phyloP scores from a whole-genome alignment of 2,113 vertebrate species.

The Lontra canadensis region DNA sequence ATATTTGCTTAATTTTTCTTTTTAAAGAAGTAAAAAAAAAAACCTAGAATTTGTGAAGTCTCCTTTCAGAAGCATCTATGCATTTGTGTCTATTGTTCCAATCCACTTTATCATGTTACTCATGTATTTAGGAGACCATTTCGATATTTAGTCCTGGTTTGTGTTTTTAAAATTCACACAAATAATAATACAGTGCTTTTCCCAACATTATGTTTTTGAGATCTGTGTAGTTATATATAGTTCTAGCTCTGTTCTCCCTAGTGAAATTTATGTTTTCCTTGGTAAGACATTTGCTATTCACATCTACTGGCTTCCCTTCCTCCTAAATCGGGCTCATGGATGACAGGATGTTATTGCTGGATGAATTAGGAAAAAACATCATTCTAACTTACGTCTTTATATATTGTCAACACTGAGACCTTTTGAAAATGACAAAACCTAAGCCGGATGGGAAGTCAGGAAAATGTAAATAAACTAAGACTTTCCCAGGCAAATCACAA shows the following conservation, averaged over 20 bases:
- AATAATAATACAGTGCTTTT: neutral
- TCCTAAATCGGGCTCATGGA: neutral
- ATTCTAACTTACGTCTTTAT: neutral
- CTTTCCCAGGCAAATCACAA: neutral
- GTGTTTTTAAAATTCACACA: neutral
- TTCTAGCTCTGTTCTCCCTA: neutral
- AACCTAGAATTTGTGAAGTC: neutral
- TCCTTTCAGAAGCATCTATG: neutral
- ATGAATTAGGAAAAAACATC: slow-evolving; percentile 21
- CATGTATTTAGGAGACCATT: neutral
- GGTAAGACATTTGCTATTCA: slow-evolving; percentile 15
- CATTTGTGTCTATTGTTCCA: neutral
- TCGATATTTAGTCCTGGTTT: neutral
- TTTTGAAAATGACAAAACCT: slow-evolving; percentile 27
- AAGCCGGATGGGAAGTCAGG: neutral
- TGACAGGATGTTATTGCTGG: neutral
- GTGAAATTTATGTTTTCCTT: slow-evolving; percentile 6
- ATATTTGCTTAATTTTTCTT: neutral
- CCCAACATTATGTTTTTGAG: neutral
- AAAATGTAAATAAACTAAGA: slow-evolving; percentile 27
- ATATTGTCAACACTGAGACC: neutral
- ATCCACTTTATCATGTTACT: neutral
- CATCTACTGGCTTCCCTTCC: neutral
- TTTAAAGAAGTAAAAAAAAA: slow-evolving; percentile 42
- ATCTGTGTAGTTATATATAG: neutral